Evolutionary conservation across 2,797 vertebrate species (phyloP).

Genomic region (Coregonus ussuriensis): DNA sequence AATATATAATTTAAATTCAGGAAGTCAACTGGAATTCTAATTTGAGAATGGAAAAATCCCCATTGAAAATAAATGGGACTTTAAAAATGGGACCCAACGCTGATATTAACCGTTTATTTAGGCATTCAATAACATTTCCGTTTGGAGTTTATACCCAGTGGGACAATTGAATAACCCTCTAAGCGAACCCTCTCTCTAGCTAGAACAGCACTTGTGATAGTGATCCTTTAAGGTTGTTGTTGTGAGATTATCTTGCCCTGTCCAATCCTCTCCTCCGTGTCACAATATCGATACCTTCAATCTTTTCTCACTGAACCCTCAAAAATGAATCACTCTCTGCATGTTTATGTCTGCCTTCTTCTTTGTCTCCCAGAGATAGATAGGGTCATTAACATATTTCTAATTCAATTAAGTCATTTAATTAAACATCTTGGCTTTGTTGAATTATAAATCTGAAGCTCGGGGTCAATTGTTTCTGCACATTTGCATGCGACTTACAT

Average conservation of each 20-base stretch:
- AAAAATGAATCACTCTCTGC: background rate
- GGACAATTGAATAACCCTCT: too few species aligned
- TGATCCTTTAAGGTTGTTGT: background rate
- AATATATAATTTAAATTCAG: too few species aligned
- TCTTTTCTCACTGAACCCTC: background rate
- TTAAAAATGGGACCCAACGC: background rate
- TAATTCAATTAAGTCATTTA: slow-evolving; percentile 21
- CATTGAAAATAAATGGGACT: background rate
- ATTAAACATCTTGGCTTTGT: slow-evolving; percentile 16
- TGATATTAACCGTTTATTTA: background rate
- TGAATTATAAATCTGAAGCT: slow-evolving; percentile 18
- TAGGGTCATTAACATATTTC: slow-evolving; percentile 7
- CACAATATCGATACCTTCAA: background rate
- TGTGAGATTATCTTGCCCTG: background rate
- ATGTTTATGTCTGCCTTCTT: background rate
- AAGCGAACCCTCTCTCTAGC: too few species aligned
- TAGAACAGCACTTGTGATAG: background rate
- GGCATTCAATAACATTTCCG: too few species aligned
- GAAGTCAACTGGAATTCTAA: too few species aligned
- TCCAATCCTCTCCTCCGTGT: background rate
- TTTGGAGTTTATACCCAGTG: too few species aligned
- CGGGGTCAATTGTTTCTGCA: slow-evolving; percentile 16
- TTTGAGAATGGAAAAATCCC: background rate
- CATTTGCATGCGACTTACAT: slow-evolving; percentile 18
- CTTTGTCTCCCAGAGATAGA: background rate